Evolutionary conservation across 2,113 vertebrate species (phyloP), one percentile per base, ranked within the genome.

Genomic region (Zosterops borbonicus): DNA sequence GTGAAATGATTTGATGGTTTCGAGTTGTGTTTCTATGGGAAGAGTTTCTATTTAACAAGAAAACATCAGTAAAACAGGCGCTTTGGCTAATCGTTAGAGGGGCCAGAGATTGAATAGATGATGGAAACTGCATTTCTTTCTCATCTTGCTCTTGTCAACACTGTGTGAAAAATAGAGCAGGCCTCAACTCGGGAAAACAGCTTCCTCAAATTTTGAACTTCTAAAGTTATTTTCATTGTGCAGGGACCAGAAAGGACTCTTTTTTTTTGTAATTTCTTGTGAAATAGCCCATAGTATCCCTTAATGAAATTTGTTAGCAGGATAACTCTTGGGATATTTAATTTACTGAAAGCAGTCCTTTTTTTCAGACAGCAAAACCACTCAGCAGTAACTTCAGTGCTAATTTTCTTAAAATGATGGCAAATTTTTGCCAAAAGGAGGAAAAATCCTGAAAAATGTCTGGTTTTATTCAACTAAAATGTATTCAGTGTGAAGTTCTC

Each of bases 71-170:
- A 68, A 91, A 92, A 68, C 35, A 56, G 55, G 46, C 75, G 0
- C 56, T 60, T 44, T 89, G 37, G 47, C 62, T 94, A 78, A 92
- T 90, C 3, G 0, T 90, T 75, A 68, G 41, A 88, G 56, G 42
- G 67, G 64, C 73, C 47, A 67, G 85, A 55, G 76, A 86, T 28
- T 89, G 92, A 93, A 89, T 56, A 92, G 85, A 87, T 49, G 76
- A 93, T 84, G 86, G 92, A 94, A 92, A 92, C 60, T 17, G 76
- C 83, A 89, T 87, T 88, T 95, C 76, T 94, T 90, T 86, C 90
- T 96, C 92, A 84, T 94, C 80, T 93, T 83, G 79, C 37, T 86
- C 83, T 90, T 93, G 92, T 96, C 95, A 95, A 83, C 85, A 11
- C 90, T n/a, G 42, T 0, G 0, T 86, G 93, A 93, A 95, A 95